These are phyloP conservation scores for Anhinga anhinga DNA, from an alignment of 2,113 vertebrate species.

Conservation along the genomic window DNA sequence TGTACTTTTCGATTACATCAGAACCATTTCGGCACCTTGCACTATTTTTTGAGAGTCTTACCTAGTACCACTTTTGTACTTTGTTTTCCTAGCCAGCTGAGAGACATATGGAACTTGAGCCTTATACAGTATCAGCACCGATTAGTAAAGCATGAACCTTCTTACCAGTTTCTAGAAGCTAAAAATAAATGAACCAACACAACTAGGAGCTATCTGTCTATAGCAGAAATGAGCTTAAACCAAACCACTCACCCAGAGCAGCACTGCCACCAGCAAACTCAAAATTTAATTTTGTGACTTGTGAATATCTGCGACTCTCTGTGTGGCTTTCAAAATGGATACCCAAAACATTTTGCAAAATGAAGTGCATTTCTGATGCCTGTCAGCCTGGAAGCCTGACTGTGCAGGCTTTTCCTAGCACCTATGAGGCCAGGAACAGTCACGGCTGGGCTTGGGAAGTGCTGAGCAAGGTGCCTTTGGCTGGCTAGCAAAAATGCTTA, in stretches of 20 bases:
- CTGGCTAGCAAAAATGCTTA: not conserved
- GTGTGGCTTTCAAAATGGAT: not conserved
- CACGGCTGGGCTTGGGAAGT: not conserved
- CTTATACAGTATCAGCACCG: not conserved
- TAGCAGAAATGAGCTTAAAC: not conserved
- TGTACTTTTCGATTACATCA: not conserved
- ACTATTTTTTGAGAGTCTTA: not conserved
- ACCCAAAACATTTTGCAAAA: not conserved
- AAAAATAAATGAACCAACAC: not conserved
- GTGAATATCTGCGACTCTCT: not conserved
- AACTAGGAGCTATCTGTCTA: not conserved
- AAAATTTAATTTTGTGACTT: not conserved
- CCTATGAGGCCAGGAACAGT: not conserved
- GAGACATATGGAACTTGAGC: not conserved
- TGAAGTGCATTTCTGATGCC: not conserved
- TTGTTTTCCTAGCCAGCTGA: not conserved
- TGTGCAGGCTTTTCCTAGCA: not conserved
- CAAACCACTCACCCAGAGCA: not conserved
- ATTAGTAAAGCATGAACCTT: not conserved
- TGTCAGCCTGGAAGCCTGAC: not conserved
- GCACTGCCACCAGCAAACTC: not conserved
- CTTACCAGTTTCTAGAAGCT: not conserved
- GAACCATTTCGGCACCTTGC: not conserved
- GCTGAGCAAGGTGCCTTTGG: not conserved
- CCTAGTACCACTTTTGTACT: fast-evolving